A percentile compares a stretch with the other conserved stretches of the same genome.
These are phyloP conservation scores for Schizotus pectinicornis DNA, from an alignment of 2,888 invertebrate genomes.

Conservation along the genomic window DNA sequence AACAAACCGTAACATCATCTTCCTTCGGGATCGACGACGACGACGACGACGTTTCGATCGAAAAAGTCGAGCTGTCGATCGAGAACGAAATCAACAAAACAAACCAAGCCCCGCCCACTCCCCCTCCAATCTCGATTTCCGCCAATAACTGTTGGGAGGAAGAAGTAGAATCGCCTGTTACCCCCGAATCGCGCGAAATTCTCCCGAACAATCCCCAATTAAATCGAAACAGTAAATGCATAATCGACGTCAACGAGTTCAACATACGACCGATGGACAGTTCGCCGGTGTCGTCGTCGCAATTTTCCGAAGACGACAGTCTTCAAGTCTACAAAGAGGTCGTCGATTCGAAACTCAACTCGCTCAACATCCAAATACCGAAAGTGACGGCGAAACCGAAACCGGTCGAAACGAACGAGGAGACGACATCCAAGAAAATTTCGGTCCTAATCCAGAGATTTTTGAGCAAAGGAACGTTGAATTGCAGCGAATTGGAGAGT, in stretches of 20 bases:
- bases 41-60: slow-evolving; percentile 11
- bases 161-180: slow-evolving; percentile 1
- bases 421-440: background rate
- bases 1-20: slow-evolving; percentile 10
- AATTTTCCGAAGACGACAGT: slow-evolving; percentile 35
- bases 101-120: background rate
- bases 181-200: slow-evolving; percentile 3
- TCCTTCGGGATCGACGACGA: slow-evolving; percentile 5
- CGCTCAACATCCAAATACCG: slow-evolving; percentile 48
- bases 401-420: slow-evolving; percentile 5
- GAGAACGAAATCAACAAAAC: slow-evolving; percentile 8
- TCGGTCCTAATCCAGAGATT: slow-evolving; percentile 34
- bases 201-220: slow-evolving; percentile 33
- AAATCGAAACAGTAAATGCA: slow-evolving; percentile 34
- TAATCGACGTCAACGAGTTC: slow-evolving; percentile 42
- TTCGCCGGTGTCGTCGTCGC: slow-evolving; percentile 20
- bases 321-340: slow-evolving; percentile 47
- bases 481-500: slow-evolving; percentile 43
- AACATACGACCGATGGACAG: slow-evolving; percentile 28
- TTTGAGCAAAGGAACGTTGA: slow-evolving; percentile 43
- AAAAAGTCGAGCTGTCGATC: slow-evolving; percentile 7
- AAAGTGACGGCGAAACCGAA: slow-evolving; percentile 32
- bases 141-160: slow-evolving; percentile 22
- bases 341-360: slow-evolving; percentile 48
- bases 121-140: slow-evolving; percentile 1